Percentiles rank a stretch among this genome's conserved stretches.
phyloP scores from a whole-genome alignment of 1,140 invertebrate species.

The Drosophila sp. region DNA sequence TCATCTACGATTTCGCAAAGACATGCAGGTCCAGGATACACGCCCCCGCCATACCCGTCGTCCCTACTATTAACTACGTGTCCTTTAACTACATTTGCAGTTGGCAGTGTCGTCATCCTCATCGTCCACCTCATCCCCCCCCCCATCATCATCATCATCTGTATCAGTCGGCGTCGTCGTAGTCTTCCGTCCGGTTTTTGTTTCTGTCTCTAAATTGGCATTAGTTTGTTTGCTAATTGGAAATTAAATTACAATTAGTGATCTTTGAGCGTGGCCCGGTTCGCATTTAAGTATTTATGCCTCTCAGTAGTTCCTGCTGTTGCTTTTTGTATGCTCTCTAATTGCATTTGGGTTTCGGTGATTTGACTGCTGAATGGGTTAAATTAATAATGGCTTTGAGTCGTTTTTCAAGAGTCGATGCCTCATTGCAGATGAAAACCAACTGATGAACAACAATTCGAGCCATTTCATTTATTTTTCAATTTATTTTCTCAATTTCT shows the following conservation, averaged over 20 bases:
- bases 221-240: constrained; percentile 83
- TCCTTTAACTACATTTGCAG: constrained; percentile 65
- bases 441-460: neutral
- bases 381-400: constrained; percentile 61
- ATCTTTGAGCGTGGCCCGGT: constrained; percentile 71
- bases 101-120: constrained; percentile 11
- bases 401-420: constrained; percentile 17
- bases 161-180: neutral
- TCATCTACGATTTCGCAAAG: constrained; percentile 60
- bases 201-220: constrained; percentile 70
- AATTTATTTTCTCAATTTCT: constrained; percentile 3
- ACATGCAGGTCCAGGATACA: constrained; percentile 21
- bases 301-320: neutral
- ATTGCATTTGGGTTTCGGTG: constrained; percentile 58
- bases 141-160: neutral
- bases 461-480: constrained; percentile 3
- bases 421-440: neutral
- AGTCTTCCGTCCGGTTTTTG: constrained; percentile 31
- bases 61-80: constrained; percentile 53
- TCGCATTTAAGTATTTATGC: constrained; percentile 72
- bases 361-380: constrained; percentile 59
- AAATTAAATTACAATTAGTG: constrained; percentile 83
- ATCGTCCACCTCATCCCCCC: neutral
- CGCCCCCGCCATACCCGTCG: neutral
- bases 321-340: constrained; percentile 37